Base-by-base conservation (phyloP, 2,888 invertebrate genomes). In the Phalera bucephala region DNA sequence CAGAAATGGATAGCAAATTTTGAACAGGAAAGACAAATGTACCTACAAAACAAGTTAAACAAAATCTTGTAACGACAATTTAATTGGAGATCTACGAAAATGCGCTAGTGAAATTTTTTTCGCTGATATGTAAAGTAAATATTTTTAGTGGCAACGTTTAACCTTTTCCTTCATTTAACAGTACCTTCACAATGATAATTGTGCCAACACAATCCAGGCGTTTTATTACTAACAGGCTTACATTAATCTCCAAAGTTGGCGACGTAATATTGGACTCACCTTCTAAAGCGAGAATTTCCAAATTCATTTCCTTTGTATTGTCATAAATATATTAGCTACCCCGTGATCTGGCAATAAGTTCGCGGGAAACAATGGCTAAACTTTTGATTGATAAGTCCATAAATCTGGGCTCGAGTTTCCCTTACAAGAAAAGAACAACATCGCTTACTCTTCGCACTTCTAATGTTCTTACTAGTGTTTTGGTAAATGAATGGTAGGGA, bases 311-410 rank as follows among this genome's bases (percentile, higher is more conserved):
- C 39, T 36, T 41, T 44, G 43, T 38, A 31, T 31, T 39, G 28
- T 35, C 35, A 39, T 52, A 43, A 46, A 46, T 46, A 38, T 42
- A 51, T 36, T 39, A 39, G 36, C 36, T 25, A 33, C 36, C 21
- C 22, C 38, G 31, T 50, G 45, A 47, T 33, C 44, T 45, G 41
- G 35, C 46, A 51, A 47, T 57, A 58, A 64, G 48, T 57, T 58
- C 21, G 34, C 28, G 40, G 17, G 45, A 51, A 64, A 68, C 62
- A 66, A 71, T 59, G 45, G 46, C 29, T 19, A 40, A 71, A 68
- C 58, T 69, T 69, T 64, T 66, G 66, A 69, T 65, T 65, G 64
- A 72, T 63, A 67, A 56, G 54, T 58, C 49, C 37, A 64, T 60
- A 65, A 68, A 67, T 40, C 42, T 51, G 12, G 56, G 44, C 27